These are phyloP conservation scores for Darevskia mixta DNA, from an alignment of 2,797 vertebrate genomes.

Conservation along the genomic window DNA sequence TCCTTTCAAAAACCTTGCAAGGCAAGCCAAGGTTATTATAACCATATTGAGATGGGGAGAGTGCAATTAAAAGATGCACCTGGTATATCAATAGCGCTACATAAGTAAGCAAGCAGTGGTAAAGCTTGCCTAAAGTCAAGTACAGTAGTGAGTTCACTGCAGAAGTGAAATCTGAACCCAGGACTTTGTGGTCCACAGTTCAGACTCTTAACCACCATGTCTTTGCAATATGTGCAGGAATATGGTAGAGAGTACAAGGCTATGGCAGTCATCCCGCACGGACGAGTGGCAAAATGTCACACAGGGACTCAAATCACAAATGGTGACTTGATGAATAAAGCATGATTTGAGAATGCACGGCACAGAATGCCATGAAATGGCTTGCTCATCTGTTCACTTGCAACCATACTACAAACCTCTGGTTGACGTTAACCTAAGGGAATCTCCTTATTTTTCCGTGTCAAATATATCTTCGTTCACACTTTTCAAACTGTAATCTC, in stretches of 20 bases:
- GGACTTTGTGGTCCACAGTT: not conserved
- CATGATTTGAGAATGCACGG: not conserved
- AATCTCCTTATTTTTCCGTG: not conserved
- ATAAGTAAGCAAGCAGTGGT: not conserved
- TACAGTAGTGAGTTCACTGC: not conserved
- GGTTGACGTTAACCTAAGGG: not conserved
- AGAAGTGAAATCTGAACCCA: not conserved
- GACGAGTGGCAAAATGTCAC: not conserved
- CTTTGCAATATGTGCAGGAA: not conserved
- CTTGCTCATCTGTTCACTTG: not conserved
- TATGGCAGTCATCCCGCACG: not conserved
- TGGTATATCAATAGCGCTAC: not conserved
- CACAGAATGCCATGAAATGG: slow-evolving; percentile 1
- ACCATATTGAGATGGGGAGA: not conserved
- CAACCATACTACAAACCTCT: not conserved
- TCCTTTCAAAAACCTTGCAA: not conserved
- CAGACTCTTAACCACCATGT: not conserved
- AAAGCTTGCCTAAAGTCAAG: not conserved
- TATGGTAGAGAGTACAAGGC: not conserved
- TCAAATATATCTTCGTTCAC: slow-evolving; percentile 33
- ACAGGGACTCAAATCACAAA: slow-evolving; percentile 70
- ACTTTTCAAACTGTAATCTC: slow-evolving; percentile 49
- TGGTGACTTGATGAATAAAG: slow-evolving; percentile 66
- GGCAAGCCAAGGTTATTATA: not conserved
- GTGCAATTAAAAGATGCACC: not conserved